Base-by-base conservation (phyloP, 64 coral and sea anemone genomes). In the Montipora capricornis region DNA sequence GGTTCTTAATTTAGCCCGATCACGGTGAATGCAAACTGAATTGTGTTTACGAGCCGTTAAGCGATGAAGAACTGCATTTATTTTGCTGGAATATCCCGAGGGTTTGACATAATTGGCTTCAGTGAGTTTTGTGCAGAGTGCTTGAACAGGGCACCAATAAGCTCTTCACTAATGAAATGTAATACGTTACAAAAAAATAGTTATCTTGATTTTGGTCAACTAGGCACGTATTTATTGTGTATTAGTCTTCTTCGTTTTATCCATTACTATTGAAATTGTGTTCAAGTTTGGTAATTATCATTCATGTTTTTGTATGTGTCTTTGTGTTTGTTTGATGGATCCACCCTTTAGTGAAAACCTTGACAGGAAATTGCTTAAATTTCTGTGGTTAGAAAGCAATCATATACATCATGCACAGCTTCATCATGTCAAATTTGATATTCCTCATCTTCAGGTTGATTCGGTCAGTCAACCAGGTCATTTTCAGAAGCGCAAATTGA, bases 341-440 rank as follows among this genome's bases (percentile, higher is more conserved):
- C 17, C 68, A 71, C 19, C 19, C 17, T 12, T 20, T 3, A 78
- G 46, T 17, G 13, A 1, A 24, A 70, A 16, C 9, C 8, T 68
- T 68, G 44, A 69, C 47, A 71, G 67, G 62, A 71, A 69, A 86
- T 86, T 69, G 45, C 22, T 86, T 8, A 71, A 17, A 86, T 86
- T 86, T 29, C 82, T 86, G 82, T 86, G 82, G 82, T 86, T 12
- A 86, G 19, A 5, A 5, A 22, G 17, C 66, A 50, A 59, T 70
- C 82, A 49, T 15, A 11, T 84, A 12, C 20, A 1, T 47, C 64
- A 86, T 86, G 81, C 60, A 84, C n/a, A 68, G 66, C 81, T 37
- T 68, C 20, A 73, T 86, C 82, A 67, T 50, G 11, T 5, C 62
- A 68, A 45, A 47, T 5, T 15, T 84, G 44, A 48, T 57, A 84